Evolutionary conservation across 2,888 invertebrate genomes (phyloP), one percentile per base, ranked within the genome.

Genomic region (Palloptera scutellata): DNA sequence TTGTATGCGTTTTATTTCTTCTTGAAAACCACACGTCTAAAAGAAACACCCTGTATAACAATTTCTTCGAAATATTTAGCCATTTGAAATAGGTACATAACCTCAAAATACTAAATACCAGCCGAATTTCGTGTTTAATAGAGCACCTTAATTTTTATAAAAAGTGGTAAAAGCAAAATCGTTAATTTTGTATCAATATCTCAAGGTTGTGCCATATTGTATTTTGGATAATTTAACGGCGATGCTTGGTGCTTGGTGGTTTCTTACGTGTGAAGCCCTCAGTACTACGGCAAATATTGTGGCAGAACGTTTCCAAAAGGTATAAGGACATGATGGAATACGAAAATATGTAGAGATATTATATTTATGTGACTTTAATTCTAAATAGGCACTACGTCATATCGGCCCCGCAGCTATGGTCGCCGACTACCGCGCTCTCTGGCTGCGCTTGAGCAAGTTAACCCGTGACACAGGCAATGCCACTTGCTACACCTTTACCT

Each of bases 211-310:
- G 42, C 91, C 91, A 0, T 91, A 91, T 73, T 90, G 91, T 59
- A 90, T 90, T 75, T 83, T 92, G 74, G 91, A 91, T 77, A 89
- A 89, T 55, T 79, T 91, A 55, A 91, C 90, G 0, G 91, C 91
- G 72, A 86, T 91, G 79, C 81, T 91, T 54, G 91, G 91, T 0
- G 91, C 91, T 0, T 89, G 90, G 81, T 92, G 92, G 92, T 91
- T 88, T 76, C 84, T 91, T 0, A 86, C 90, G 13, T 91, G 91
- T 73, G 89, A 90, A 76, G 86, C 88, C 0, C 85, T 91, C 17
- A 91, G 91, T 70, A 84, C 86, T 15, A 88, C 90, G 6, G 91
- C 91, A 0, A 88, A 88, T 71, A 86, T 89, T 30, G 80, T 92
- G 52, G 90, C 91, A 2, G 89, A 91, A 68, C 89, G 91, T 76